A percentile compares a stretch with the other conserved stretches of the same genome.
These are phyloP conservation scores for Armadillidium nasatum DNA, from an alignment of 1,140 invertebrate genomes.

Conservation along the genomic window DNA sequence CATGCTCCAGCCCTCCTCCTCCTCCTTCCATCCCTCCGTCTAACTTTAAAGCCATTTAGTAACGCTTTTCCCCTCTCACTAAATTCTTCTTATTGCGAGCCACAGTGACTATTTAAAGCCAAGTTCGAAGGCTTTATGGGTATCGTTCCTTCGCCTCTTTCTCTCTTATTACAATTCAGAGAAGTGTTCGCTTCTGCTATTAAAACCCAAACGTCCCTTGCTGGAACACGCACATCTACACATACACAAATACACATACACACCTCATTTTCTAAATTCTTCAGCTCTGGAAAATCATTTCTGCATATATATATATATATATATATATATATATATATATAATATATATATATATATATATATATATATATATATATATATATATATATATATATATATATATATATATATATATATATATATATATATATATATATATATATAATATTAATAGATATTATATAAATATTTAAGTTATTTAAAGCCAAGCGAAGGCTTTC, in stretches of 20 bases:
- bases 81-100: conserved; percentile 7
- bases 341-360: no score
- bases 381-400: neutral
- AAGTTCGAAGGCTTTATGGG: neutral
- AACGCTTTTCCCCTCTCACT: neutral
- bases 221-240: neutral
- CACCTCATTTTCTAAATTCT: no score
- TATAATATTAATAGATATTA: neutral
- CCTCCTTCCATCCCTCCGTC: neutral
- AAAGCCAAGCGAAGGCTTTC: no score
- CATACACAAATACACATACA: no score
- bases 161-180: no score
- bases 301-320: no score
- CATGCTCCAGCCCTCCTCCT: neutral
- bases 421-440: conserved; percentile 15
- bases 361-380: no score
- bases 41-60: neutral
- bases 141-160: neutral
- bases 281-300: no score
- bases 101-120: neutral
- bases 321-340: no score
- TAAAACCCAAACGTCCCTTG: no score
- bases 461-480: neutral
- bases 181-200: no score
- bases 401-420: conserved; percentile 6